Conservation (phyloP, 2,797 vertebrate species). For the Dallia pectoralis region DNA sequence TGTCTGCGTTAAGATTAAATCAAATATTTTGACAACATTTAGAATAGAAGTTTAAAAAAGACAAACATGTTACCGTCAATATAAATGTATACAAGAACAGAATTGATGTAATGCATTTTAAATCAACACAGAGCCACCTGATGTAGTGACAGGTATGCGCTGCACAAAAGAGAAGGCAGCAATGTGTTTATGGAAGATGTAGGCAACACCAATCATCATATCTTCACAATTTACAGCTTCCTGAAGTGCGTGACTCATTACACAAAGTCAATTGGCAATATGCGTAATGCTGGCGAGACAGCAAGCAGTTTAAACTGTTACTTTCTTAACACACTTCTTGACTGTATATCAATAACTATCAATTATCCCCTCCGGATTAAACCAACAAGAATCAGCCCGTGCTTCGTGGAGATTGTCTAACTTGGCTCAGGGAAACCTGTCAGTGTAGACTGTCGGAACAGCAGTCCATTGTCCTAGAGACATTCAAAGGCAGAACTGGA, state of each 20-base stretch:
- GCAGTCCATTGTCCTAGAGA: neutral
- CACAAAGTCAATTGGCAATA: slow-evolving; percentile 52
- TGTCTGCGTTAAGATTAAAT: neutral
- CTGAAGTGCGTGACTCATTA: slow-evolving; percentile 64
- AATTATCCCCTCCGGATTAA: slow-evolving; percentile 36
- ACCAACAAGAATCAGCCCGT: neutral
- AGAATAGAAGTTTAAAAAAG: neutral
- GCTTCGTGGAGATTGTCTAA: neutral
- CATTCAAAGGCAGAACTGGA: neutral
- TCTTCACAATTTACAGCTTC: slow-evolving; percentile 72
- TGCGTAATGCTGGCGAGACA: slow-evolving; percentile 39
- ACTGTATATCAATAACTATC: slow-evolving; percentile 24
- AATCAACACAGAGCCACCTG: slow-evolving; percentile 26
- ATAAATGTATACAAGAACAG: slow-evolving; percentile 39
- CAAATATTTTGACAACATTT: neutral
- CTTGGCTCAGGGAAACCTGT: neutral
- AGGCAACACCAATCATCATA: slow-evolving; percentile 68
- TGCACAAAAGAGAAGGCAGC: slow-evolving; percentile 48
- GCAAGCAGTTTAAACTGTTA: slow-evolving; percentile 14
- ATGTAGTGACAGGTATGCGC: slow-evolving; percentile 46
- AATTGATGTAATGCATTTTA: slow-evolving; percentile 23
- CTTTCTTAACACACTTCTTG: slow-evolving; percentile 26
- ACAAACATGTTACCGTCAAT: slow-evolving; percentile 7
- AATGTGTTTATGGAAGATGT: slow-evolving; percentile 55
- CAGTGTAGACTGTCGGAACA: neutral